Percentiles rank a stretch among this genome's conserved stretches.
Evolutionary conservation across 2,113 vertebrate species (phyloP).

Genomic region (Antennarius striatus): DNA sequence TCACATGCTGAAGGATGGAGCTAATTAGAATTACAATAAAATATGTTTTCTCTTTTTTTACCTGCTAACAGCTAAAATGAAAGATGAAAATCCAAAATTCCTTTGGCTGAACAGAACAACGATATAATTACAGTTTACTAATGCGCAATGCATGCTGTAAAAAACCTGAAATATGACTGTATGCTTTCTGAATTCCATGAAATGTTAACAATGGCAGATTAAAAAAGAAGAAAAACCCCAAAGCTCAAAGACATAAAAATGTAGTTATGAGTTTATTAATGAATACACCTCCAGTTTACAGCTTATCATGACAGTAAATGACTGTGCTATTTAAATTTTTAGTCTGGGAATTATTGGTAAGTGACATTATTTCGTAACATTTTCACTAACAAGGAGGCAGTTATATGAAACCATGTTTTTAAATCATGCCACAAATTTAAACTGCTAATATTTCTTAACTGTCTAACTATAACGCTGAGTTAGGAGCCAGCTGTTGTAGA

Average conservation of each 20-base stretch:
- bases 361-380: too few relatives aligned
- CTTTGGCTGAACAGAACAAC: background rate
- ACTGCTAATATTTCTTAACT: too few relatives aligned
- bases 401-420: too few relatives aligned
- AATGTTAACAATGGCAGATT: slow-evolving; percentile 1
- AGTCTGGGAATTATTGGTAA: too few relatives aligned
- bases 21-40: background rate
- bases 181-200: background rate
- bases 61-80: background rate
- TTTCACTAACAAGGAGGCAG: too few relatives aligned
- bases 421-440: too few relatives aligned
- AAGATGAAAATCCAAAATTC: background rate
- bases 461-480: too few relatives aligned
- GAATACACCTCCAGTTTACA: background rate
- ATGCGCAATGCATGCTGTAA: background rate
- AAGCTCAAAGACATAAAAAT: background rate
- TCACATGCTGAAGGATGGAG: slow-evolving; percentile 4
- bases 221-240: background rate
- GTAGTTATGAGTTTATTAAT: background rate
- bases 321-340: background rate
- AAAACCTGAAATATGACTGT: background rate
- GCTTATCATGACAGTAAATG: background rate
- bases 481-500: too few relatives aligned
- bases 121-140: slow-evolving; percentile 11
- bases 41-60: background rate